phyloP scores from a whole-genome alignment of 2,113 vertebrate genomes.

The Leptobrachium leishanense region DNA sequence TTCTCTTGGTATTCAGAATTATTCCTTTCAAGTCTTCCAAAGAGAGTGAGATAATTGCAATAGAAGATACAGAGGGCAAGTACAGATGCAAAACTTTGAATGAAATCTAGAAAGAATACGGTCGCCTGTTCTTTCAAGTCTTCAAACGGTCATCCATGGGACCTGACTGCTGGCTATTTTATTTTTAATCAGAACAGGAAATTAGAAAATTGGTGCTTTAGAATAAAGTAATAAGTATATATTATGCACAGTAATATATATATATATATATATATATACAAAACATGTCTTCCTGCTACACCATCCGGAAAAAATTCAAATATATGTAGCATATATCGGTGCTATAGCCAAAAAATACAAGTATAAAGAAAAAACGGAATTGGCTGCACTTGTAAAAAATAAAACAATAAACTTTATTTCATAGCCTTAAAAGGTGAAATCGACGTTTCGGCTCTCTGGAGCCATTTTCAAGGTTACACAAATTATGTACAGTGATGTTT shows the following conservation, averaged over 20 bases:
- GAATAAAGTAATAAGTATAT: background rate
- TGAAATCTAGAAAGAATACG: constrained; percentile 4
- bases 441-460: no score
- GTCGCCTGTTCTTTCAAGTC: constrained; percentile 23
- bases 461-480: no score
- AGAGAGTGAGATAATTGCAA: constrained; percentile 33
- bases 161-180: background rate
- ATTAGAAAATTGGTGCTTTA: constrained; percentile 19
- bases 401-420: no score
- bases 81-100: constrained; percentile 12
- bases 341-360: no score
- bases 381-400: no score
- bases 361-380: no score
- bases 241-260: background rate
- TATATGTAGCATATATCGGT: no score
- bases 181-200: constrained; percentile 19
- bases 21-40: constrained; percentile 37
- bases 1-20: constrained; percentile 23
- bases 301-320: no score
- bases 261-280: background rate
- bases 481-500: no score
- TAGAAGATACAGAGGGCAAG: background rate
- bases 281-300: no score
- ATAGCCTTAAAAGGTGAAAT: no score
- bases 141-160: constrained; percentile 20